phyloP scores from a whole-genome alignment of 1,140 invertebrate genomes.

The Camponotus vicinus region DNA sequence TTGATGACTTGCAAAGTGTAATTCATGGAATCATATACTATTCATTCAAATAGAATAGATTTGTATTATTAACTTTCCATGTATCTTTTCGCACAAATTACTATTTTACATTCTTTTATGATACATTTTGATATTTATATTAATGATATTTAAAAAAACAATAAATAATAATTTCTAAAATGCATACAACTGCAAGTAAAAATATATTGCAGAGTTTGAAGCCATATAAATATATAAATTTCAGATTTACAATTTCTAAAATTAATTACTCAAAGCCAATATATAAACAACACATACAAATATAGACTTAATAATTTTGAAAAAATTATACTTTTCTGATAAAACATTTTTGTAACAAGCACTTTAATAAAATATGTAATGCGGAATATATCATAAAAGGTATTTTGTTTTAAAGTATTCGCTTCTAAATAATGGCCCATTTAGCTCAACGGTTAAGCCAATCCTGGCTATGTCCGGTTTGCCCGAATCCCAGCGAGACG shows the following conservation, averaged over 20 bases:
- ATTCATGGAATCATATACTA: conserved; percentile 23
- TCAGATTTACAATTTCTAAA: not conserved
- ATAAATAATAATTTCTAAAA: not conserved
- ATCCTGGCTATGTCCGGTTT: conserved; percentile 8
- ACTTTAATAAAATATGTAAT: conserved; percentile 3
- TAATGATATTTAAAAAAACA: not conserved
- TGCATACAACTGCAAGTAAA: not conserved
- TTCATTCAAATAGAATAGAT: conserved; percentile 23
- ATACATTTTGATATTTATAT: not conserved
- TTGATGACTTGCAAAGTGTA: conserved; percentile 47
- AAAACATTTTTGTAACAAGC: not conserved
- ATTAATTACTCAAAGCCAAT: not conserved
- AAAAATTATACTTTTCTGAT: not conserved
- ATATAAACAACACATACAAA: not conserved
- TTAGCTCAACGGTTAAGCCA: conserved; percentile 41
- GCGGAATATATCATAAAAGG: conserved; percentile 12
- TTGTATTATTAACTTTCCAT: conserved; percentile 26
- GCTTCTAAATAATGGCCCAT: conserved; percentile 50
- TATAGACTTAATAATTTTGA: not conserved
- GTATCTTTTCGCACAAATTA: conserved; percentile 6
- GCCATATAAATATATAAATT: not conserved
- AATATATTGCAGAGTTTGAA: not conserved
- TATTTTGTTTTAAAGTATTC: conserved; percentile 4
- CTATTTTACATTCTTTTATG: not conserved
- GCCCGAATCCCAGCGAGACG: conserved; percentile 42